Evolutionary conservation across 2,797 vertebrate genomes (phyloP).

Genomic region (Pseudochaenichthys georgianus): DNA sequence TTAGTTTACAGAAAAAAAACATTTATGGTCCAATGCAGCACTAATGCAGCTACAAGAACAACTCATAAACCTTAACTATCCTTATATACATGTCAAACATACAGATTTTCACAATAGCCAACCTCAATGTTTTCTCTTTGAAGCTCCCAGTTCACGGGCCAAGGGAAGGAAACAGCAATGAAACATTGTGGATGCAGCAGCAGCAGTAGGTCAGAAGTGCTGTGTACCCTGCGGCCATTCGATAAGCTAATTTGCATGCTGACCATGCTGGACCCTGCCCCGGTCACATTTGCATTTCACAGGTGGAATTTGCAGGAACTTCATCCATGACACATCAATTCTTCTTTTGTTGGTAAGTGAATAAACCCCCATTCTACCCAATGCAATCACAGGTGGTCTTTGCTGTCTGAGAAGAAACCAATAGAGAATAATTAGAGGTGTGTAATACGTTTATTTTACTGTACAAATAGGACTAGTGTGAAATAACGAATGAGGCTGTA

Average conservation of each 20-base stretch:
- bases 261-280: conserved; percentile 46
- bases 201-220: conserved; percentile 46
- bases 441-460: conserved; percentile 62
- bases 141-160: conserved; percentile 20
- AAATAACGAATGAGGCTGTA: conserved; percentile 20
- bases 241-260: conserved; percentile 70
- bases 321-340: conserved; percentile 68
- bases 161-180: conserved; percentile 11
- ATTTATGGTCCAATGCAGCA: neutral
- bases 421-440: conserved; percentile 44
- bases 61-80: neutral
- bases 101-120: conserved; percentile 26
- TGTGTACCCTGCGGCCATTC: conserved; percentile 36
- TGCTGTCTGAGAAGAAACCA: conserved; percentile 35
- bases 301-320: conserved; percentile 57
- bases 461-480: conserved; percentile 24
- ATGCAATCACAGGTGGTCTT: conserved; percentile 60
- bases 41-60: neutral
- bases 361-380: conserved; percentile 43
- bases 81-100: conserved; percentile 15
- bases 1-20: conserved; percentile 12
- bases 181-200: conserved; percentile 27
- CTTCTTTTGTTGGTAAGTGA: conserved; percentile 65
- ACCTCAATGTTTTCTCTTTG: conserved; percentile 58
- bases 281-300: conserved; percentile 77